Conservation (phyloP, 1,140 invertebrate genomes). For the Chrysomallon squamiferum region DNA sequence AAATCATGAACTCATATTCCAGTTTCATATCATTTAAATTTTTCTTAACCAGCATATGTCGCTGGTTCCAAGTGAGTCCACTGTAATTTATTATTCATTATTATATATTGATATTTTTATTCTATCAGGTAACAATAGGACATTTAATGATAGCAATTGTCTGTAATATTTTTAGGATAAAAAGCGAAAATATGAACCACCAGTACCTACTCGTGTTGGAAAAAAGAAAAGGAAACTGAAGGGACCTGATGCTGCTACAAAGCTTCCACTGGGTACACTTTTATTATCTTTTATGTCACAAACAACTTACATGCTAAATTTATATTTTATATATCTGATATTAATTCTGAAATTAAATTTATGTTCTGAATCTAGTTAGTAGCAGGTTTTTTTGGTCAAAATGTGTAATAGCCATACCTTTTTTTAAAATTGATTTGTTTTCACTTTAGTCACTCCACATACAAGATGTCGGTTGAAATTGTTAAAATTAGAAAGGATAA, state of each 20-base stretch:
- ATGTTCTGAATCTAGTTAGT: too few species aligned
- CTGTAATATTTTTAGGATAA: constrained; percentile 73
- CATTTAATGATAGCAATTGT: constrained; percentile 3
- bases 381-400: too few species aligned
- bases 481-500: constrained; percentile 93
- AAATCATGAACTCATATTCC: too few species aligned
- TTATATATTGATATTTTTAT: neutral
- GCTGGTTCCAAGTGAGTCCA: neutral
- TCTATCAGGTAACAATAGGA: neutral
- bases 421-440: constrained; percentile 16
- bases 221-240: constrained; percentile 96
- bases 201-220: constrained; percentile 97
- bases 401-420: too few species aligned
- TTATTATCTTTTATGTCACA: neutral
- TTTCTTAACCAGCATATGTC: neutral
- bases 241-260: constrained; percentile 97
- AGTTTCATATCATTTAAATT: neutral
- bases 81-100: neutral
- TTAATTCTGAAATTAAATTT: too few species aligned
- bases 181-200: constrained; percentile 99
- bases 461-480: constrained; percentile 93
- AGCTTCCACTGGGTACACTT: constrained; percentile 81
- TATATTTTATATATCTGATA: too few species aligned
- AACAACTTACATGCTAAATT: neutral
- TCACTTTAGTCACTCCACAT: constrained; percentile 86